Percentiles rank a stretch among this genome's conserved stretches.
Conservation (phyloP, 2,888 invertebrate species). For the Trilocha varians region DNA sequence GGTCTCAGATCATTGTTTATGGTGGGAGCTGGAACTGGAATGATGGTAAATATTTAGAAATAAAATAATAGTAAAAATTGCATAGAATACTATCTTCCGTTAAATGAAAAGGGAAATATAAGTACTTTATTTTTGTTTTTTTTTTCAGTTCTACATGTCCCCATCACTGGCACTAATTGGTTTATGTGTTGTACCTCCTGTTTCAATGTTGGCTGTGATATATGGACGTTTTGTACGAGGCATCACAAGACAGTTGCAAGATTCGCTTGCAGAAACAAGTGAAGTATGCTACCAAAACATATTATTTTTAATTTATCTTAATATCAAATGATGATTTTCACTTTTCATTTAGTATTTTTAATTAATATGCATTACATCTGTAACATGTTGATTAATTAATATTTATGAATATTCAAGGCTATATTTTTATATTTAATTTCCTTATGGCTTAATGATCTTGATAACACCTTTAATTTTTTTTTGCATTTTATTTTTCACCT, state of each 20-base stretch:
- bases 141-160: constrained; percentile 88
- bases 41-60: constrained; percentile 82
- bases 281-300: constrained; percentile 29
- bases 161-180: constrained; percentile 90
- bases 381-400: too few species aligned
- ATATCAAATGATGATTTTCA: too few species aligned
- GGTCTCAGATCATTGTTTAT: constrained; percentile 91
- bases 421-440: not conserved
- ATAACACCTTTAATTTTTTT: not conserved
- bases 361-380: too few species aligned
- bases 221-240: constrained; percentile 89
- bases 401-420: too few species aligned
- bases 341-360: too few species aligned
- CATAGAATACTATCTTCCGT: not conserved
- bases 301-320: not conserved
- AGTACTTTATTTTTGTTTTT: not conserved
- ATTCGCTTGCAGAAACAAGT: constrained; percentile 74
- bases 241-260: constrained; percentile 87
- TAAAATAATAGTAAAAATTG: not conserved
- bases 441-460: not conserved
- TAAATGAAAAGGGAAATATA: not conserved
- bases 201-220: constrained; percentile 86
- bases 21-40: constrained; percentile 89
- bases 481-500: too few species aligned
- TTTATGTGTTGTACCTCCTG: constrained; percentile 90